Percentiles rank a stretch among this genome's conserved stretches.
Conservation (phyloP, 2,888 invertebrate species). For the Balanococcus diminutus region DNA sequence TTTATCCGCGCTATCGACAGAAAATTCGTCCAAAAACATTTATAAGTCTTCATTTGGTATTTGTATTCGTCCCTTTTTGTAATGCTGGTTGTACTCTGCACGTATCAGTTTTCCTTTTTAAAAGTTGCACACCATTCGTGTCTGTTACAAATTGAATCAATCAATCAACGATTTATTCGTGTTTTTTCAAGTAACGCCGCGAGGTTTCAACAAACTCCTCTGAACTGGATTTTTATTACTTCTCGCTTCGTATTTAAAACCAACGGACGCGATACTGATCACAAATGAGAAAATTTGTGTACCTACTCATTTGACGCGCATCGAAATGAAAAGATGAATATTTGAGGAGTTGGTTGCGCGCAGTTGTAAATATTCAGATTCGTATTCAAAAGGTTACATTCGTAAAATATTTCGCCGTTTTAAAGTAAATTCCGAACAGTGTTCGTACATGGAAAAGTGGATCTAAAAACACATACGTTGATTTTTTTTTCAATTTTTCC, state of each 20-base stretch:
- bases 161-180: constrained; percentile 20
- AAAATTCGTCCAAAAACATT: background rate
- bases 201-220: background rate
- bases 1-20: background rate
- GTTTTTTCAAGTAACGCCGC: background rate
- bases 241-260: background rate
- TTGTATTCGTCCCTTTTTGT: background rate
- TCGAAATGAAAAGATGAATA: constrained; percentile 4
- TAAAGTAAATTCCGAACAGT: background rate
- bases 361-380: background rate
- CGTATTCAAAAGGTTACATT: constrained; percentile 1
- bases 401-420: background rate
- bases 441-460: background rate
- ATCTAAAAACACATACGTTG: background rate
- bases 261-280: background rate
- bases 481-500: background rate
- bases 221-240: background rate
- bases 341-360: background rate
- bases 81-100: background rate
- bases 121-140: background rate
- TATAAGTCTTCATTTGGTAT: constrained; percentile 17
- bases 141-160: constrained; percentile 25
- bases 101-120: constrained; percentile 14
- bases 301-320: background rate
- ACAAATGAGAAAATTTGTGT: background rate